Evolutionary conservation across 2,797 vertebrate species (phyloP).

Genomic region (Chloroceryle inda): DNA sequence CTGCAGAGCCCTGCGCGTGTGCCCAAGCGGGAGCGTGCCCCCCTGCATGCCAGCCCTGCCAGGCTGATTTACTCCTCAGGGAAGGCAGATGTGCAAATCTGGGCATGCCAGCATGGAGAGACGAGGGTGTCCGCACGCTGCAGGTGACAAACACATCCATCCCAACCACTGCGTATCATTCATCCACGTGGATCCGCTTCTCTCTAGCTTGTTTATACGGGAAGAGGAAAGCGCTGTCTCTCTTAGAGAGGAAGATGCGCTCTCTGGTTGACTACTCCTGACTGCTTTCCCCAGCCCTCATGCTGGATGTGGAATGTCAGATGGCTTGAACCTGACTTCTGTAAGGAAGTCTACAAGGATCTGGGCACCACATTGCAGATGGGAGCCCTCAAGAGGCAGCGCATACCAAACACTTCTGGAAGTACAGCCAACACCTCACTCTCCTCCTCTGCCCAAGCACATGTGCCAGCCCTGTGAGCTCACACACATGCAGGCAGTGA

Average conservation of each 20-base stretch:
- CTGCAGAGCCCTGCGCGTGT: fast-evolving
- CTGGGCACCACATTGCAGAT: fast-evolving
- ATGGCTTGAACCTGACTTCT: background rate
- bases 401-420: background rate
- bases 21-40: background rate
- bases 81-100: background rate
- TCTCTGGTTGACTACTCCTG: background rate
- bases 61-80: fast-evolving
- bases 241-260: background rate
- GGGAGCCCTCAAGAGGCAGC: background rate
- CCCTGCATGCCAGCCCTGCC: background rate
- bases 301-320: fast-evolving
- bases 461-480: fast-evolving
- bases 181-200: fast-evolving
- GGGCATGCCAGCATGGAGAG: background rate
- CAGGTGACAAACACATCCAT: background rate
- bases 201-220: fast-evolving
- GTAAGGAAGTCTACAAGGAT: background rate
- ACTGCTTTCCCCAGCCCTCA: background rate
- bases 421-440: background rate
- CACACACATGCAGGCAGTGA: fast-evolving
- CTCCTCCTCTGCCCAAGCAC: fast-evolving
- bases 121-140: fast-evolving
- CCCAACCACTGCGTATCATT: fast-evolving
- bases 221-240: background rate